Evolutionary conservation across 2,888 invertebrate genomes (phyloP).

Genomic region (Pandemis heparana): DNA sequence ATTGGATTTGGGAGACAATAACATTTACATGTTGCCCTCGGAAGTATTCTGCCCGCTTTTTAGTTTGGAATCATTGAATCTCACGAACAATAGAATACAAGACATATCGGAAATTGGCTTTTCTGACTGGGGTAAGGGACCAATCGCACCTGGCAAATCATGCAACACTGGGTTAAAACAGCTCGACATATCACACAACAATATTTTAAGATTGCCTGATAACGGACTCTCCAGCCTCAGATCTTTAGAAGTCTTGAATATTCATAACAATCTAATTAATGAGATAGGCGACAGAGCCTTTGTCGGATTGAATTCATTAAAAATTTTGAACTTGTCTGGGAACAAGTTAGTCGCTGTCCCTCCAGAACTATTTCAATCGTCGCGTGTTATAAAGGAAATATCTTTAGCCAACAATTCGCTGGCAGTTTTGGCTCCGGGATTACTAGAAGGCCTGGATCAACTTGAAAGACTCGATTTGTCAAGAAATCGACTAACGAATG

Average conservation of each 20-base stretch:
- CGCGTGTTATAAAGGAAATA: slow-evolving; percentile 89
- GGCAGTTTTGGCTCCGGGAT: slow-evolving; percentile 90
- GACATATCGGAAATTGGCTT: slow-evolving; percentile 91
- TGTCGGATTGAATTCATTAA: slow-evolving; percentile 88
- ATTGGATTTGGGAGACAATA: slow-evolving; percentile 90
- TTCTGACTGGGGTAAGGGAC: slow-evolving; percentile 89
- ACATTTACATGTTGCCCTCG: slow-evolving; percentile 90
- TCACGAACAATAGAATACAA: slow-evolving; percentile 92
- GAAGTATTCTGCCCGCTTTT: slow-evolving; percentile 90
- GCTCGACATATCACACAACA: slow-evolving; percentile 91
- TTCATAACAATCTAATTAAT: slow-evolving; percentile 91
- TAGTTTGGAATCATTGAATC: slow-evolving; percentile 88
- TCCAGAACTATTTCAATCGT: slow-evolving; percentile 91
- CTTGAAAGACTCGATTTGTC: slow-evolving; percentile 91
- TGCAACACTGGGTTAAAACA: slow-evolving; percentile 89
- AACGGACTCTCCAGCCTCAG: slow-evolving; percentile 89
- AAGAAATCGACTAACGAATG: slow-evolving; percentile 89
- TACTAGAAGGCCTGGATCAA: slow-evolving; percentile 90
- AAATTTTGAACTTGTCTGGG: slow-evolving; percentile 91
- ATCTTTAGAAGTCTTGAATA: slow-evolving; percentile 88
- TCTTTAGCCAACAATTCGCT: slow-evolving; percentile 93
- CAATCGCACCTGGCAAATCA: slow-evolving; percentile 88
- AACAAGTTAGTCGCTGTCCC: slow-evolving; percentile 93
- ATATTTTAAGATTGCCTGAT: slow-evolving; percentile 89
- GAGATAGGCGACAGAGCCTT: slow-evolving; percentile 91